Conservation (phyloP, 2,797 vertebrate species). For the Otolemur crassicaudatus region DNA sequence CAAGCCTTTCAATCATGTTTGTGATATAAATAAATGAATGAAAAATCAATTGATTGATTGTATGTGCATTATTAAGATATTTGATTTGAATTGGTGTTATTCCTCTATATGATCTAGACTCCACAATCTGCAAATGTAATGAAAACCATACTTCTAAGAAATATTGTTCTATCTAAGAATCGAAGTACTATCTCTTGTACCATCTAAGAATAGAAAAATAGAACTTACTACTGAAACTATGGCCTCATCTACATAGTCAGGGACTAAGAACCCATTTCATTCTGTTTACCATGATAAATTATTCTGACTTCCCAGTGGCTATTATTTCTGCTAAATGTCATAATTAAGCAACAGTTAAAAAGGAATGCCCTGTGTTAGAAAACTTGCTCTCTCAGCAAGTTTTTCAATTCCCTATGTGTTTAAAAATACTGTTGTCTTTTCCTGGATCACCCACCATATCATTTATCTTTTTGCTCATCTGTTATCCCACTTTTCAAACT, state of each 20-base stretch:
- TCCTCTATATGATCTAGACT: background rate
- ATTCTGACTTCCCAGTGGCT: background rate
- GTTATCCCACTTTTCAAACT: background rate
- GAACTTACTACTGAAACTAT: background rate
- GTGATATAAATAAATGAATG: background rate
- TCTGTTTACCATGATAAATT: conserved; percentile 7
- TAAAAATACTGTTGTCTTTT: background rate
- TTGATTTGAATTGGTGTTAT: background rate
- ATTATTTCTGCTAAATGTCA: conserved; percentile 57
- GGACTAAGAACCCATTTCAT: background rate
- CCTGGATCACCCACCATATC: background rate
- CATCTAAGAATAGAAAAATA: conserved; percentile 21
- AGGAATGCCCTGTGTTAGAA: conserved; percentile 29
- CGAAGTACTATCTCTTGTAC: background rate
- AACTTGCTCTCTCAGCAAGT: background rate
- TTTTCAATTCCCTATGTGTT: background rate
- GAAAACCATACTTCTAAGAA: conserved; percentile 15
- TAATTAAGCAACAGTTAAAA: conserved; percentile 52
- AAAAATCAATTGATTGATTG: conserved; percentile 34
- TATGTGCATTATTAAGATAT: background rate
- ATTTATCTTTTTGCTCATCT: background rate
- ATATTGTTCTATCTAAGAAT: background rate
- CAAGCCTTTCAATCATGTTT: background rate
- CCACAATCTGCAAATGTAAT: background rate
- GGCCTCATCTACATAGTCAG: background rate